Evolutionary conservation across 2,113 vertebrate species (phyloP).

Genomic region (Paramisgurnus dabryanus): DNA sequence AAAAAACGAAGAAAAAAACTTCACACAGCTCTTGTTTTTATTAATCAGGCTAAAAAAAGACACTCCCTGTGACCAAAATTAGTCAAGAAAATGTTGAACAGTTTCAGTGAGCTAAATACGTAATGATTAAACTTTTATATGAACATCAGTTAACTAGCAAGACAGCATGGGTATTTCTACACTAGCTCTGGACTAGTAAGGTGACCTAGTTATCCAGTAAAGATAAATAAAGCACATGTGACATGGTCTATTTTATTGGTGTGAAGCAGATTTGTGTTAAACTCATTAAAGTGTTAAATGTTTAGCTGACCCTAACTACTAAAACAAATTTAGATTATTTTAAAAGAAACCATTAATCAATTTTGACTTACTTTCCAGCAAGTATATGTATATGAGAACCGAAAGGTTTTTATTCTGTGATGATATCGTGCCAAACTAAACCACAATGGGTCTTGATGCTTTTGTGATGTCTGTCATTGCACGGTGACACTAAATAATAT

Average conservation of each 20-base stretch:
- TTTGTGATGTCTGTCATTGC: too few species aligned
- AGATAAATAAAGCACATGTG: background rate
- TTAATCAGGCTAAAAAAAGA: slow-evolving; percentile 34
- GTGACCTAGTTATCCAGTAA: too few species aligned
- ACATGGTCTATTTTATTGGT: background rate
- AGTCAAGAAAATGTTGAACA: background rate
- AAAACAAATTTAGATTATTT: background rate
- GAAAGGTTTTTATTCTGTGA: too few species aligned
- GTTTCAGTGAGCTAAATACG: background rate
- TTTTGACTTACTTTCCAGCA: too few species aligned
- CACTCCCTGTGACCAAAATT: slow-evolving; percentile 17
- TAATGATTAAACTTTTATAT: too few species aligned
- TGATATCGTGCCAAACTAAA: too few species aligned
- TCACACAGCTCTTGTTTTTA: slow-evolving; percentile 26
- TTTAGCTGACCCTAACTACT: background rate
- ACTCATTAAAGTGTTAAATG: background rate
- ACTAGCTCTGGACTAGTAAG: too few species aligned
- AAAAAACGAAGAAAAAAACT: slow-evolving; percentile 31
- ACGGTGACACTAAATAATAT: background rate
- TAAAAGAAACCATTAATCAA: too few species aligned
- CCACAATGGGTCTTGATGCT: too few species aligned
- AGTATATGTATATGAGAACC: too few species aligned
- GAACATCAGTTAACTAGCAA: too few species aligned
- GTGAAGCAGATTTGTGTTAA: background rate
- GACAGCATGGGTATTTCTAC: too few species aligned